A percentile compares a stretch with the other conserved stretches of the same genome.
These are phyloP conservation scores for Ditula angustiorana DNA, from an alignment of 2,888 invertebrate genomes.

Conservation along the genomic window DNA sequence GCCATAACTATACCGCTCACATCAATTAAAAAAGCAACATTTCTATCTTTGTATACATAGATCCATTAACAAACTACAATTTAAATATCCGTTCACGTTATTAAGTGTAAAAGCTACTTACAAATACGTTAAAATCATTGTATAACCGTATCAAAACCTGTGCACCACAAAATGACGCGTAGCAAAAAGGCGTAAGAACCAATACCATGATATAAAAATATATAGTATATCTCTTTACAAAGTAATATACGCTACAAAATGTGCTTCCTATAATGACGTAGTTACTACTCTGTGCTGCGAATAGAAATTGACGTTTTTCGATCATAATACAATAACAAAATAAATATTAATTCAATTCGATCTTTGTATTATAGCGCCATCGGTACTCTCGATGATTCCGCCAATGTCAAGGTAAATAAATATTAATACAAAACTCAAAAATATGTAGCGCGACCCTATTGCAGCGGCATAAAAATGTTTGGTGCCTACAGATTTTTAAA, in stretches of 20 bases:
- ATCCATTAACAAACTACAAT: slow-evolving; percentile 18
- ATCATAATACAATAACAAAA: neutral
- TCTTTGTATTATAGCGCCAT: no score
- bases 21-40: neutral
- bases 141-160: slow-evolving; percentile 66
- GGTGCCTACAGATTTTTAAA: no score
- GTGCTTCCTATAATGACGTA: slow-evolving; percentile 32
- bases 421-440: no score
- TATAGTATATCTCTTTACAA: slow-evolving; percentile 61
- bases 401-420: no score
- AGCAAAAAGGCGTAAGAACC: slow-evolving; percentile 70
- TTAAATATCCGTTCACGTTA: slow-evolving; percentile 13
- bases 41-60: slow-evolving; percentile 11
- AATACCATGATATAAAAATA: slow-evolving; percentile 74
- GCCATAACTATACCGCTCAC: neutral
- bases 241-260: slow-evolving; percentile 35
- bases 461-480: no score
- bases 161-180: slow-evolving; percentile 55
- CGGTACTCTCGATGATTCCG: neutral
- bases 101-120: slow-evolving; percentile 23
- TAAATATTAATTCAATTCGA: no score
- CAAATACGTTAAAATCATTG: slow-evolving; percentile 57
- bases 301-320: slow-evolving; percentile 23
- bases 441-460: no score
- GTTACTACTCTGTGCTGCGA: slow-evolving; percentile 21